Base-by-base conservation (phyloP, 1,140 invertebrate genomes). In the Zaprionus ornatus region DNA sequence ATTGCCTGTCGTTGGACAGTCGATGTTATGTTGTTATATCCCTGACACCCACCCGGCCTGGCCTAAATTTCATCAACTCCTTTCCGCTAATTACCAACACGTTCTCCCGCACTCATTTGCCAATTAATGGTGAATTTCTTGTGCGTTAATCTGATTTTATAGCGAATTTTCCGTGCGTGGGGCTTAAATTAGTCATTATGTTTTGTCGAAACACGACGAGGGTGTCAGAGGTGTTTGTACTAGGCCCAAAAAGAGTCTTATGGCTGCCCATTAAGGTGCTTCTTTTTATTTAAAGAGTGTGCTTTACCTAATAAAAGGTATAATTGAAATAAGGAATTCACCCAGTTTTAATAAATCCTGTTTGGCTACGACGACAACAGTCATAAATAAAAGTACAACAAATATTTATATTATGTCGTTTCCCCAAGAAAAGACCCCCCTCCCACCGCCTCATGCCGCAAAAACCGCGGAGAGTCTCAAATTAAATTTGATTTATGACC, bases 401-500 rank as follows among this genome's bases (percentile, higher is more conserved):
- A 75, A 74, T 75, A 75, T 74, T 70, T 71, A 64, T 60, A 62
- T 40, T 57, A 70, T 45, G n/a, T 42, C 40, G 40, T 45, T 45
- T 45, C n/a, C 7, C 40, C 9, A 42, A 42, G 40, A 42, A 42
- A 42, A 9, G 40, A 6, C 40, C 7, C 78, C 67, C 69, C 76
- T 66, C 15, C 64, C 55, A 76, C 60, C 40, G 42, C 52, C 66
- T 45, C 50, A 77, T 80, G 80, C 77, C 72, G 73, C 6, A 42
- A 42, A 17, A 42, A 17, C 40, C 40, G 15, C 81, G 79, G 84
- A 84, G 80, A 81, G 90, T 88, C 83, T 90, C 81, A 76, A 87
- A 88, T 88, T 90, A 84, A 88, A 88, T 90, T 88, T 88, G 84
- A 88, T 88, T 88, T 88, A 88, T 88, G 84, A 85, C 45, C 63